Evolutionary conservation across 1,140 invertebrate genomes (phyloP), one percentile per base, ranked within the genome.

Genomic region (Pinna nobilis): DNA sequence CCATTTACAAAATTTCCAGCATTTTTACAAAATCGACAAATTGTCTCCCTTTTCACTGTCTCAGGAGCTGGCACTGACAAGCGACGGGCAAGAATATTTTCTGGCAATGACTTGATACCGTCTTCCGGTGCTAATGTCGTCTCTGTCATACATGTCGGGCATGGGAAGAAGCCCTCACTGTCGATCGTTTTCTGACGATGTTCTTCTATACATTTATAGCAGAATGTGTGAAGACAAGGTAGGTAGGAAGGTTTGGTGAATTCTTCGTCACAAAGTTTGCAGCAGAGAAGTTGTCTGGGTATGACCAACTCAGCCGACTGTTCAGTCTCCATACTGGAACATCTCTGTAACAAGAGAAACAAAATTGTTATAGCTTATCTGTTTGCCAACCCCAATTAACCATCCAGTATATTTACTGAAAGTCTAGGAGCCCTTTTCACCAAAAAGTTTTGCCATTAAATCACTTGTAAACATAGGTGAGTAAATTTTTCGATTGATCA

Each of bases 191-290:
- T 59, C 3, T 76, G 41, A 11, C 81, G 69, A 64, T 86, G 74
- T 35, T 64, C 74, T n/a, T 90, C 88, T 18, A 93, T 88, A 77
- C 96, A 98, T 53, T 92, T 90, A 89, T 96, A 94, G 89, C 96
- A 97, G 90, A 96, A 97, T 2, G 95, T 95, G 90, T 98, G 96
- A 77, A 98, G 92, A 89, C 96, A 98, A 77, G 94, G 93, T 74
- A 98, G 91, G 63, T 97, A 93, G 76, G 95, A 92, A 53, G 96
- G 86, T 94, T 82, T 71, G 51, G 83, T 83, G 77, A 80, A 87
- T 41, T 84, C 84, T 41, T 88, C 85, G 20, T 82, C 77, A 59
- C 86, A 88, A 57, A 88, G 77, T 44, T 81, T 81, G 66, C 86
- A 88, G 70, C 79, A 81, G 7, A 86, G 79, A 50, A 84, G 83